Base-by-base conservation (phyloP, 2,888 invertebrate genomes). In the Dexiosoma caninum region DNA sequence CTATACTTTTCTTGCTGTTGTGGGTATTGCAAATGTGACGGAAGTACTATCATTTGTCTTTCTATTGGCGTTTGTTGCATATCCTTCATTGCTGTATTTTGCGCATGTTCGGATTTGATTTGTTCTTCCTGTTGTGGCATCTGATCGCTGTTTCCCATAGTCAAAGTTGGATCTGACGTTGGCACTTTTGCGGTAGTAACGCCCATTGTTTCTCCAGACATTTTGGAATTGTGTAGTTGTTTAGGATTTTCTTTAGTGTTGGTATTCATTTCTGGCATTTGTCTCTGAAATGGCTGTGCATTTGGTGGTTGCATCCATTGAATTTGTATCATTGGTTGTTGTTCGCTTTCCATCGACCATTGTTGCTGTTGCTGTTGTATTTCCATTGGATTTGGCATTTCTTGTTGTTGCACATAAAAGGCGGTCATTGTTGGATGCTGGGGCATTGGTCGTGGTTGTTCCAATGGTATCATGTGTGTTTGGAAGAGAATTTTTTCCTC, bases 341-440 rank as follows among this genome's bases (percentile, higher is more conserved):
- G 60, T 59, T 78, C 64, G 10, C 70, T 69, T 32, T 71, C 44
- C 49, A 60, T 57, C 21, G 53, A 44, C 12, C 14, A n/a, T 16
- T n/a, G 27, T 14, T 14, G n/a, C 14, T 51, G 27, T 46, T 35
- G 55, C 2, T 14, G 16, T 14, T 67, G 67, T 3, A 21, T 4
- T 4, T 32, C 32, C 44, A 62, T 51, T 59, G 55, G 66, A 10
- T 40, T 60, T 30, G 3, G 27, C 27, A 27, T 53, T 51, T 9
- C 23, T 19, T 42, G 35, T 53, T 3, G n/a, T 35, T 7, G n/a
- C n/a, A n/a, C n/a, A n/a, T n/a, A n/a, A n/a, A n/a, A n/a, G n/a
- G n/a, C n/a, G n/a, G n/a, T n/a, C n/a, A n/a, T n/a, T n/a, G n/a
- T n/a, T n/a, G n/a, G n/a, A n/a, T n/a, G n/a, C n/a, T n/a, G n/a